Conservation (phyloP, 2,888 invertebrate species). For the Boloria selene region DNA sequence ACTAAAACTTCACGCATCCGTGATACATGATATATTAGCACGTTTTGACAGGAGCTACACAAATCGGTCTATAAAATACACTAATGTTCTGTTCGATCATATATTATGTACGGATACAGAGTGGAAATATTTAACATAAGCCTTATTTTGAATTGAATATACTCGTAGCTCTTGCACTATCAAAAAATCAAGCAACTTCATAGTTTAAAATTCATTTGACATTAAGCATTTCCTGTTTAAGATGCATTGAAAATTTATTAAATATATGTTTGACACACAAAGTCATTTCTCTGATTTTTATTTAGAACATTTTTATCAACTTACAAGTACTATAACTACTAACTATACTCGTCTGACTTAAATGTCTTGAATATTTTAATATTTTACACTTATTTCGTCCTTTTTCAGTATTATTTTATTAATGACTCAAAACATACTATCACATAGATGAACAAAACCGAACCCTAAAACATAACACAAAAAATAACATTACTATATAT, state of each 20-base stretch:
- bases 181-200: constrained; percentile 40
- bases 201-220: constrained; percentile 55
- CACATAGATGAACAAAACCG: too few relatives aligned
- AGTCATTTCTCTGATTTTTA: constrained; percentile 15
- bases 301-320: background rate
- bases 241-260: constrained; percentile 68
- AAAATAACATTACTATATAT: too few relatives aligned
- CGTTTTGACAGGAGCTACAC: constrained; percentile 37
- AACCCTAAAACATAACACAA: too few relatives aligned
- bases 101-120: constrained; percentile 26
- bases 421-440: too few relatives aligned
- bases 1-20: constrained; percentile 36
- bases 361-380: too few relatives aligned
- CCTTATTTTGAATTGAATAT: background rate
- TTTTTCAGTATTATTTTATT: too few relatives aligned
- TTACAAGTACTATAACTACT: background rate
- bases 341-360: too few relatives aligned
- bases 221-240: constrained; percentile 56
- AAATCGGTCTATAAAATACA: constrained; percentile 37
- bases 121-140: constrained; percentile 18
- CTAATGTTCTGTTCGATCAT: constrained; percentile 32
- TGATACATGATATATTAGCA: constrained; percentile 40
- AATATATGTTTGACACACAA: constrained; percentile 56
- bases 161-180: background rate
- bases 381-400: too few relatives aligned